Base-by-base conservation (phyloP, 2,797 vertebrate species). In the Eulemur rubriventer region DNA sequence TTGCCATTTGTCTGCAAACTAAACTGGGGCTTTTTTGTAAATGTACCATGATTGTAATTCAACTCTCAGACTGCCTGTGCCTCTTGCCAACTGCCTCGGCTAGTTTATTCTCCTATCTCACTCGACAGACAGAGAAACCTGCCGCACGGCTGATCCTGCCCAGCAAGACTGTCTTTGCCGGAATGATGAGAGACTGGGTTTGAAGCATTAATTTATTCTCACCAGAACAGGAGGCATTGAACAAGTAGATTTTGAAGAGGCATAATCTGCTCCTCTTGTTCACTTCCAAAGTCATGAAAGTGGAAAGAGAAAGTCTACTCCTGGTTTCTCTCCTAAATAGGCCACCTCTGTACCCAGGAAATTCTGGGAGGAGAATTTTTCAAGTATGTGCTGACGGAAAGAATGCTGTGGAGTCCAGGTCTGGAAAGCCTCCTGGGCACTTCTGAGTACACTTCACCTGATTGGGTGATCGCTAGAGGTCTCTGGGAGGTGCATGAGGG, bases 381-480 rank as follows among this genome's bases (percentile, higher is more conserved):
- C 59, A 73, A 93, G 92, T 94, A 73, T 17, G 75, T 78, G 91
- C 52, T 28, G 28, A 94, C 70, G 59, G 81, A 79, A 88, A 91
- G 96, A 89, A 94, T 61, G 94, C 93, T 61, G 20, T 89, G 87
- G 76, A 86, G 73, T 63, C 22, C 76, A 20, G 76, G 57, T 96
- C 97, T 97, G 97, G 97, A 96, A 97, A 97, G 79, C 7, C 1
- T 97, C 94, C 48, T 1, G 52, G 57, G 96, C 91, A 72, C 95
- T 35, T 94, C 55, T 65, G 87, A 78, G 83, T 14, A 26, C 20
- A 16, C 57, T 6, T 50, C 33, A 65, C 63, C 81, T 63, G 50
- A 91, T 1, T 72, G 89, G 73, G 38, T 13, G 65, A 43, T 41
- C 84, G 46, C 55, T 43, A 35, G 46, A 57, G 52, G 75, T 82